Conservation (phyloP, 2,113 vertebrate species). For the Paracanthobrama guichenoti region DNA sequence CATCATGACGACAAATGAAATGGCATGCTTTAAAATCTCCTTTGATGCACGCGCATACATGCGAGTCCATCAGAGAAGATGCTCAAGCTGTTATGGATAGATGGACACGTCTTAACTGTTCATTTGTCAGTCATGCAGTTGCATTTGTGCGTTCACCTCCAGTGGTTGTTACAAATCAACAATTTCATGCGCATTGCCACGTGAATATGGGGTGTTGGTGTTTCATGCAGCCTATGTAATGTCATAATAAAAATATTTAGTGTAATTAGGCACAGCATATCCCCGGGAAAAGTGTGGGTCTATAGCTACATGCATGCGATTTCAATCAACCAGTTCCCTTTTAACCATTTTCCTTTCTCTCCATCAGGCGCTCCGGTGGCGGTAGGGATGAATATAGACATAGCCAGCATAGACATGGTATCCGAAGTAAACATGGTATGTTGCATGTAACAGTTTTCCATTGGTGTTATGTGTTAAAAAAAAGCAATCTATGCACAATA, state of each 20-base stretch:
- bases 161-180: conserved; percentile 47
- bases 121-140: conserved; percentile 33
- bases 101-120: conserved; percentile 32
- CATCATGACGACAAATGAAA: conserved; percentile 32
- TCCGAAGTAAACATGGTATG: conserved; percentile 99
- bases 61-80: conserved; percentile 7
- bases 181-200: conserved; percentile 52
- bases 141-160: conserved; percentile 30
- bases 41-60: conserved; percentile 4
- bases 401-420: conserved; percentile 98
- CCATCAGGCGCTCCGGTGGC: conserved; percentile 92
- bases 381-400: conserved; percentile 99
- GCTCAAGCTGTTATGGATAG: conserved; percentile 30
- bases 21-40: background rate
- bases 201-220: conserved; percentile 44
- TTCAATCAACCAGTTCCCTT: background rate
- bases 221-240: background rate
- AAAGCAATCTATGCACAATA: background rate
- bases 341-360: conserved; percentile 55
- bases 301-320: background rate
- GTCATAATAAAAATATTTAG: background rate
- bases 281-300: background rate
- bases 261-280: background rate
- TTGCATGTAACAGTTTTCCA: conserved; percentile 59
- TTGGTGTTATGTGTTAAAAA: background rate